Base-by-base conservation (phyloP, 1,140 invertebrate species). In the Caenorhabditis latens region DNA sequence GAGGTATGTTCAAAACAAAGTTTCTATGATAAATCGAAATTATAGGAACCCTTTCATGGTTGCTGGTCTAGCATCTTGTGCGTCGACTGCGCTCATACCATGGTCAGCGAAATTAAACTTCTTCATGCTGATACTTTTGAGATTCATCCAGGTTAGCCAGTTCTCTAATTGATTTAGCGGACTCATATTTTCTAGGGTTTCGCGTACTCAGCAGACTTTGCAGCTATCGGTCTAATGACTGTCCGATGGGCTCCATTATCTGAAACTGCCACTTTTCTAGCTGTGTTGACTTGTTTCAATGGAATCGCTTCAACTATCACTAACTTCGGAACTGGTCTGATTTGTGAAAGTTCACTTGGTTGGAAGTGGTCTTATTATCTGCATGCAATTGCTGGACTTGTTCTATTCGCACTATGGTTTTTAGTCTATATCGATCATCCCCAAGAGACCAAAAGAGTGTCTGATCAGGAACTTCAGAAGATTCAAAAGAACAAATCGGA, bases 401-500 rank as follows among this genome's bases (percentile, higher is more conserved):
- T 83, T 2, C 40, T 86, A 16, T 86, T 86, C 40, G 43, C 32
- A 19, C 7, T 86, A 11, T 86, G 85, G 85, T 82, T 11, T 14
- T 11, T 86, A 2, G 50, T 86, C 9, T 86, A 86, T 43, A 83
- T 32, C 16, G 85, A 86, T 46, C 48, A 86, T 53, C 85, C 85
- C 8, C 43, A 58, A 48, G 46, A 79, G 13, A 61, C 53, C 13
- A 42, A 32, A 53, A 5, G 58, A 46, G 84, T 85, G 0, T 75
- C 84, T 19, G 16, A 19, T 11, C 57, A 16, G n/a, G 84, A 85
- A n/a, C n/a, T 85, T 4, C 9, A 48, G n/a, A 55, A 46, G 7
- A 85, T 85, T 46, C 84, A 85, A n/a, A 85, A 85, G 43, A 46
- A 85, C 24, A 85, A 85, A 57, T 75, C 63, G 1, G 48, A 79